phyloP scores from a whole-genome alignment of 2,113 vertebrate genomes.

The Rallus limicola region DNA sequence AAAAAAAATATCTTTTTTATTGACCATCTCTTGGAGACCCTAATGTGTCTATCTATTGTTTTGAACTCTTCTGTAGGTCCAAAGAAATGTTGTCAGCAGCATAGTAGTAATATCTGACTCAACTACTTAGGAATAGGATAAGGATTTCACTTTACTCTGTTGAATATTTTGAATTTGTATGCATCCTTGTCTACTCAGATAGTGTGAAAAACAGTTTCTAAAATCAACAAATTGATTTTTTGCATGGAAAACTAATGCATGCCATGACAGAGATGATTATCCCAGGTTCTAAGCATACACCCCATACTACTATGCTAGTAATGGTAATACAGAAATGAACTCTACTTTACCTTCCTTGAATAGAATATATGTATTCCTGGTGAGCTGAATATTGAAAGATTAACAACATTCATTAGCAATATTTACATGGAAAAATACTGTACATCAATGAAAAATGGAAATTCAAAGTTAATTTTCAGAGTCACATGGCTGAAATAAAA shows the following conservation, averaged over 20 bases:
- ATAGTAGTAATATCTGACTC: background rate
- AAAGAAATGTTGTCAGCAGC: background rate
- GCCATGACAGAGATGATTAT: background rate
- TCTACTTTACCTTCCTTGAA: background rate
- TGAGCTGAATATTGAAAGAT: background rate
- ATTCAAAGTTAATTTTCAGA: background rate
- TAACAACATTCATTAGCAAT: background rate
- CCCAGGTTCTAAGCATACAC: background rate
- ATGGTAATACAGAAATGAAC: background rate
- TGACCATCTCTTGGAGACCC: rapidly evolving
- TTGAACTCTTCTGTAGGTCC: background rate
- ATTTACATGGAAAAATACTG: background rate
- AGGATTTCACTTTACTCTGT: background rate
- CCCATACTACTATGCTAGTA: background rate
- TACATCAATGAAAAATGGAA: background rate
- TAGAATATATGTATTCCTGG: background rate
- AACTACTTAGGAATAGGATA: background rate
- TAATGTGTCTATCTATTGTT: background rate
- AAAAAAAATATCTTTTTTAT: no score
- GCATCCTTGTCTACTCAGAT: background rate
- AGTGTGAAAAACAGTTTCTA: background rate
- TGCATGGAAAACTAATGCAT: background rate
- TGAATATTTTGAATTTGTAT: background rate
- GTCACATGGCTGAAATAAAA: background rate
- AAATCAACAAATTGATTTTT: background rate